Evolutionary conservation across 2,888 invertebrate species (phyloP).

Genomic region (Entomobrya proxima): DNA sequence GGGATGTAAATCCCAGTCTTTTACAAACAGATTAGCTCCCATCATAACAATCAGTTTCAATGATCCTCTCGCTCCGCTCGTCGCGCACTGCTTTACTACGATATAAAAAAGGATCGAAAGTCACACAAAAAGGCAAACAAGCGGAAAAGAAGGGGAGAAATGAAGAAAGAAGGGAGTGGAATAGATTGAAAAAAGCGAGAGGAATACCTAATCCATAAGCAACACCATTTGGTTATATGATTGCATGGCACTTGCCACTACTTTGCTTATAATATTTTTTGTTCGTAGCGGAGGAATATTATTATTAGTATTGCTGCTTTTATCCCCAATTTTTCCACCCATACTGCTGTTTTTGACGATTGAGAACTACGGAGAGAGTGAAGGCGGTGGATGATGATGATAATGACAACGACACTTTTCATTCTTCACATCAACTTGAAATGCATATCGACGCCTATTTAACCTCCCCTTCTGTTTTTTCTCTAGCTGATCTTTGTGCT

Average conservation of each 20-base stretch:
- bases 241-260: constrained; percentile 6
- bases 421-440: neutral
- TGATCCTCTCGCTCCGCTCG: neutral
- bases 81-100: neutral
- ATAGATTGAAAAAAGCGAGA: neutral
- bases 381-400: neutral
- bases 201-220: neutral
- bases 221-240: neutral
- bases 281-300: too few species aligned
- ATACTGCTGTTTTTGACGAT: neutral
- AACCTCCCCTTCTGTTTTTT: neutral
- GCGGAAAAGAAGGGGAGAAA: constrained; percentile 28
- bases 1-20: constrained; percentile 53
- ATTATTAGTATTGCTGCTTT: constrained; percentile 3
- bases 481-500: neutral
- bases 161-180: neutral
- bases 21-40: constrained; percentile 56
- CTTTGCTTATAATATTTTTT: neutral
- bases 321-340: neutral
- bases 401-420: constrained; percentile 16
- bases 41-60: constrained; percentile 40
- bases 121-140: constrained; percentile 25
- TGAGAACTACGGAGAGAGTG: too few species aligned
- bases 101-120: constrained; percentile 3
- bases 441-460: neutral